phyloP scores from a whole-genome alignment of 2,113 vertebrate species.

The Azemiops feae region DNA sequence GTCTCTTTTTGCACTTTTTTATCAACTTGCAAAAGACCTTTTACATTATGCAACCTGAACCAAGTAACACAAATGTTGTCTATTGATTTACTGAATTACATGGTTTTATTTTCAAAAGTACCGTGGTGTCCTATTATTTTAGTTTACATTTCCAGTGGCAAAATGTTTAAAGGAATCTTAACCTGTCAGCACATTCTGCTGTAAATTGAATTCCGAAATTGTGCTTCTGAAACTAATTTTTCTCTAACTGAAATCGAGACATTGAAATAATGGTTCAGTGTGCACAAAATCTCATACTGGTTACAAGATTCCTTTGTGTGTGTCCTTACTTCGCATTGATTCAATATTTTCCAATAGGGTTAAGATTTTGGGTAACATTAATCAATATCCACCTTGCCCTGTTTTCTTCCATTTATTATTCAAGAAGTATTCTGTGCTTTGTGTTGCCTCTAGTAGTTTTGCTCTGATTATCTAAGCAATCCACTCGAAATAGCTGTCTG shows the following conservation, averaged over 20 bases:
- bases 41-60: constrained; percentile 65
- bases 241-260: constrained; percentile 60
- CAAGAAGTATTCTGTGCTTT: background rate
- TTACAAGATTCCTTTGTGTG: constrained; percentile 38
- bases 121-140: background rate
- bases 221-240: constrained; percentile 70
- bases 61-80: constrained; percentile 70
- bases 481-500: background rate
- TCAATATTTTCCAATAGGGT: constrained; percentile 64
- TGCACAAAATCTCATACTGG: constrained; percentile 47
- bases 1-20: constrained; percentile 36
- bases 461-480: background rate
- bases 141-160: background rate
- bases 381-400: background rate
- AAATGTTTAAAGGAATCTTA: constrained; percentile 38
- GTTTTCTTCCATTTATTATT: background rate
- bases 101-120: constrained; percentile 60
- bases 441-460: background rate
- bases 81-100: constrained; percentile 60
- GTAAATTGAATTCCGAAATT: constrained; percentile 52
- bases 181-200: constrained; percentile 44
- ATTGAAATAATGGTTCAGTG: constrained; percentile 33
- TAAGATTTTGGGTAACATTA: constrained; percentile 51
- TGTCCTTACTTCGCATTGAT: background rate
- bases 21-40: constrained; percentile 59